Evolutionary conservation across 2,888 invertebrate genomes (phyloP).

Genomic region (Pyrrhia umbra): DNA sequence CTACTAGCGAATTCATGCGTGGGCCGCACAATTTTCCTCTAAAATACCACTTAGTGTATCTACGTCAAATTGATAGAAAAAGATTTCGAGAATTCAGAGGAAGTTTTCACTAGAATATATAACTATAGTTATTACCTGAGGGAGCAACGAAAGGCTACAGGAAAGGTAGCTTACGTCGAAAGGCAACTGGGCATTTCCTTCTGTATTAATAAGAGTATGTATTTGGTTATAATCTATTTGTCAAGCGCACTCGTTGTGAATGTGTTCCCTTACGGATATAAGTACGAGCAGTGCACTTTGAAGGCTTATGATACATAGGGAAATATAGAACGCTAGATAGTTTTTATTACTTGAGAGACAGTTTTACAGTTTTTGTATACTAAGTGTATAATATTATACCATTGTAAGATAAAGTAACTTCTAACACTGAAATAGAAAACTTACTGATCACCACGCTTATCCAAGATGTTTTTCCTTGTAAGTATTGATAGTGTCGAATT

Average conservation of each 20-base stretch:
- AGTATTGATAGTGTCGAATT: background rate
- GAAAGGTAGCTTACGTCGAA: background rate
- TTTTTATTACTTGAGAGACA: background rate
- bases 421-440: no score
- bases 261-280: background rate
- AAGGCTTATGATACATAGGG: background rate
- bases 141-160: background rate
- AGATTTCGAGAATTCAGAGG: background rate
- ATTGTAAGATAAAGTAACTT: no score
- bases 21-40: background rate
- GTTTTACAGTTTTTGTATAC: no score
- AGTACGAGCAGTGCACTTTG: no score
- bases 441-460: no score
- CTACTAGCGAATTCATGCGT: background rate
- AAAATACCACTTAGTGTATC: background rate
- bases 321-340: background rate
- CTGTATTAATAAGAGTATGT: background rate
- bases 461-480: no score
- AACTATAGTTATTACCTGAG: background rate
- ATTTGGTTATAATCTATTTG: background rate
- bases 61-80: background rate
- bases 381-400: no score
- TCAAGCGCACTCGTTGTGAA: background rate
- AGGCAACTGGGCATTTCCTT: background rate
- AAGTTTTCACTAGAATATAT: conserved; percentile 4